Evolutionary conservation across 2,797 vertebrate genomes (phyloP), one percentile per base, ranked within the genome.

Genomic region (Argyrosomus regius): DNA sequence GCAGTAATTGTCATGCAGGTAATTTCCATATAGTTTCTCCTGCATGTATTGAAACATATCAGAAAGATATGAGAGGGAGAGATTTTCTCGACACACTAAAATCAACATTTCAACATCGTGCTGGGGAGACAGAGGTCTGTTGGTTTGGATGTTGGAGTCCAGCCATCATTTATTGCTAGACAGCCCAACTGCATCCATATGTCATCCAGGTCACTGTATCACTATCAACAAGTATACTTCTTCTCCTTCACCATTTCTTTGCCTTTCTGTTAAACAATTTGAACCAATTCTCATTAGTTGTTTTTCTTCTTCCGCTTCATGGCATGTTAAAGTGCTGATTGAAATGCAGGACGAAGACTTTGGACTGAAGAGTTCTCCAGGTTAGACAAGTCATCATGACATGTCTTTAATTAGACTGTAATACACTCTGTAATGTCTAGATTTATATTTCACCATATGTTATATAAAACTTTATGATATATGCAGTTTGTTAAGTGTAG

Each of bases 301-400:
- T 92, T 91, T 93, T 92, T 91, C 91, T 93, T 91, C 91, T 90
- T 93, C 89, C 83, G 74, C 89, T 90, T 92, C 92, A 93, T 91
- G 91, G 91, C 90, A 91, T 91, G 91, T 92, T 94, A 91, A 96
- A 96, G 95, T 95, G 93, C 91, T 94, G 93, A 94, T 95, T 95
- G 94, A 96, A 94, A 94, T 96, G 93, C 94, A 95, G 92, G 92
- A 96, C 0, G 92, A 95, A 94, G 95, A 95, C 92, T 86, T 93
- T 90, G 90, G 92, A 93, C 82, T 88, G 94, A 95, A 92, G 94
- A 86, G 90, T 85, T 93, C 94, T 86, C 92, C 94, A 95, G 95
- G 94, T 95, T 94, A 95, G 95, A 93, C 82, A 86, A 92, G 90
- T 90, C 88, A 70, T 67, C 78, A 78, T 64, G 85, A 86, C 80